A percentile compares a stretch with the other conserved stretches of the same genome.
These are phyloP conservation scores for Ceratina japonica DNA, from an alignment of 1,140 invertebrate genomes.

Conservation along the genomic window DNA sequence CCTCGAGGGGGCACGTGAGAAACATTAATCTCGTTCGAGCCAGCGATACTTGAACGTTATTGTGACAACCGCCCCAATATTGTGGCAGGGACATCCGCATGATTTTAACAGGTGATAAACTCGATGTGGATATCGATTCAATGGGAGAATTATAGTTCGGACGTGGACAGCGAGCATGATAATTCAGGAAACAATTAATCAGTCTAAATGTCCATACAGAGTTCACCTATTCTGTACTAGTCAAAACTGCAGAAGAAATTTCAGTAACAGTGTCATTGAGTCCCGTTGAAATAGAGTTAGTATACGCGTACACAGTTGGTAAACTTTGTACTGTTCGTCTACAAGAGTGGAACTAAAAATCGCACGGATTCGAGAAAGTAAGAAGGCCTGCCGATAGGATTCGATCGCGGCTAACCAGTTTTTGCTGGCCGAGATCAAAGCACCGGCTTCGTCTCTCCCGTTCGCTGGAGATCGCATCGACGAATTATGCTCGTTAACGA, in stretches of 20 bases:
- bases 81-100: neutral
- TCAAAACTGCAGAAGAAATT: too few species aligned
- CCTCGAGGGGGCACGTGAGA: constrained; percentile 4
- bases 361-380: neutral
- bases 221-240: neutral
- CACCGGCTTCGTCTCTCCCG: neutral
- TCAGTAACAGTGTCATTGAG: too few species aligned
- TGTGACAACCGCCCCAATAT: constrained; percentile 8
- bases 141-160: neutral
- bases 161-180: neutral
- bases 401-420: constrained; percentile 31
- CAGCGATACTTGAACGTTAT: constrained; percentile 6
- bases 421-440: constrained; percentile 2
- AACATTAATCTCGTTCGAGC: constrained; percentile 17
- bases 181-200: neutral
- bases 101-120: constrained; percentile 11
- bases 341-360: neutral
- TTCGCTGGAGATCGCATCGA: constrained; percentile 4
- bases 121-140: neutral
- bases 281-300: too few species aligned
- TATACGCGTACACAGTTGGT: too few species aligned
- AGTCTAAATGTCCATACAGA: neutral
- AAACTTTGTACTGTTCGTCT: too few species aligned
- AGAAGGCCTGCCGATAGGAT: constrained; percentile 4
- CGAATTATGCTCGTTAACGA: constrained; percentile 39